Percentiles rank a stretch among this genome's conserved stretches.
Conservation (phyloP, 2,797 vertebrate genomes). For the Pangasius macronema region DNA sequence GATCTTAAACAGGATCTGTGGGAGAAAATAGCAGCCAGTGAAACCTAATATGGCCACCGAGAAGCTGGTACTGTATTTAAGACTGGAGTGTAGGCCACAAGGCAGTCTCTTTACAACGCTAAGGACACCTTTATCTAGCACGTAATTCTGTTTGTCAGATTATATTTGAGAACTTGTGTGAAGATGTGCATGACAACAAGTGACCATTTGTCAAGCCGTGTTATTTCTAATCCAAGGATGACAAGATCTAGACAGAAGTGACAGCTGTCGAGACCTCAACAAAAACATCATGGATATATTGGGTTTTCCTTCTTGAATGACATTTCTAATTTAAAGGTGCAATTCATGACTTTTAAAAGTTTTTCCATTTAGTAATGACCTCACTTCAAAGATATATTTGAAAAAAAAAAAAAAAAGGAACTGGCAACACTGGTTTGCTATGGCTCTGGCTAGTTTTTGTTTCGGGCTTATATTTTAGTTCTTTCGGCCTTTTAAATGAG, state of each 20-base stretch:
- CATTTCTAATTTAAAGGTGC: background rate
- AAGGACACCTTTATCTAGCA: background rate
- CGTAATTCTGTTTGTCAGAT: background rate
- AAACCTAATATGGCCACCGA: background rate
- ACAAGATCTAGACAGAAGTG: background rate
- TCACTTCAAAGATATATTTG: background rate
- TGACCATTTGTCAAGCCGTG: background rate
- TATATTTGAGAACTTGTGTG: background rate
- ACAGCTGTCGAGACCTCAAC: background rate
- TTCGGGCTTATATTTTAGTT: background rate
- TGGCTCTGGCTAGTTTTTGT: background rate
- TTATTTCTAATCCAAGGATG: constrained; percentile 15
- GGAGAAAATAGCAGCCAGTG: constrained; percentile 1
- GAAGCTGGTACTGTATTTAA: background rate
- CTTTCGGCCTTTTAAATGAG: background rate
- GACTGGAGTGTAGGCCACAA: background rate
- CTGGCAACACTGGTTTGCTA: background rate
- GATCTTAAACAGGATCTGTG: background rate
- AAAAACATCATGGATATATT: background rate
- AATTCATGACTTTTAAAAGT: background rate
- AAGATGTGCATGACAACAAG: background rate
- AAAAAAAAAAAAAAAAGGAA: background rate
- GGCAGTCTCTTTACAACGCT: too few relatives aligned
- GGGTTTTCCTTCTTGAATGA: background rate
- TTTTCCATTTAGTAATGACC: background rate